Evolutionary conservation across 2,888 invertebrate species (phyloP).

Genomic region (Pilophorus perplexus): DNA sequence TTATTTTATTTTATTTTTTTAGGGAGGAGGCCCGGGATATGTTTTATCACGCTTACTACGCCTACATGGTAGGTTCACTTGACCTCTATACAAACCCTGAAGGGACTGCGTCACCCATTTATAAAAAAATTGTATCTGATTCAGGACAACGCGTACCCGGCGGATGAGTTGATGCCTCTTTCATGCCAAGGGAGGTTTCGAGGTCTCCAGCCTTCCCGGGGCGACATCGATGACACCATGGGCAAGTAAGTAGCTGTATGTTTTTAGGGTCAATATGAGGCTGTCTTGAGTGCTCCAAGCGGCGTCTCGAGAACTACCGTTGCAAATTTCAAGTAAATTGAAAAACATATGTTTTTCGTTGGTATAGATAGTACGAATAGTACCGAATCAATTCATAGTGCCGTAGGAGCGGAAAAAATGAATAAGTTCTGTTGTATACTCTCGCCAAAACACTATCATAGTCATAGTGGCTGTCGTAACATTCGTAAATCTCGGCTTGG

Average conservation of each 20-base stretch:
- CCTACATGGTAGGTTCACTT: slow-evolving; percentile 76
- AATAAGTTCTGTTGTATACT: too few relatives aligned
- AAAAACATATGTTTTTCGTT: neutral
- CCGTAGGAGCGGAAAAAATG: too few relatives aligned
- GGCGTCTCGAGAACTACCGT: too few relatives aligned
- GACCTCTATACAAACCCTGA: neutral
- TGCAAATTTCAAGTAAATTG: too few relatives aligned
- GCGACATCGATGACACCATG: slow-evolving; percentile 93
- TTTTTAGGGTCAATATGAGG: too few relatives aligned
- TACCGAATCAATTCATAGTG: too few relatives aligned
- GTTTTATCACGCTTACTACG: slow-evolving; percentile 95
- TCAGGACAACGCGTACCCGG: slow-evolving; percentile 88
- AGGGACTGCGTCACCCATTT: neutral
- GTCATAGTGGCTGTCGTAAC: too few relatives aligned
- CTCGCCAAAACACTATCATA: too few relatives aligned
- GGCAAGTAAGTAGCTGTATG: slow-evolving; percentile 96
- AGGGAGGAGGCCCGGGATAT: slow-evolving; percentile 90
- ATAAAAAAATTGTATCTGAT: slow-evolving; percentile 41
- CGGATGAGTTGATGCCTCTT: slow-evolving; percentile 96
- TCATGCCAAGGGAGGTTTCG: slow-evolving; percentile 90
- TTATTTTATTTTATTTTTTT: slow-evolving; percentile 33
- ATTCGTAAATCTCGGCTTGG: too few relatives aligned
- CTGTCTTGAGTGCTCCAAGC: too few relatives aligned
- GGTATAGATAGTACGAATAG: too few relatives aligned
- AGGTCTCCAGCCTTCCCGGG: slow-evolving; percentile 84